Conservation (phyloP, 1,140 invertebrate species). For the Caenorhabditis remanei region DNA sequence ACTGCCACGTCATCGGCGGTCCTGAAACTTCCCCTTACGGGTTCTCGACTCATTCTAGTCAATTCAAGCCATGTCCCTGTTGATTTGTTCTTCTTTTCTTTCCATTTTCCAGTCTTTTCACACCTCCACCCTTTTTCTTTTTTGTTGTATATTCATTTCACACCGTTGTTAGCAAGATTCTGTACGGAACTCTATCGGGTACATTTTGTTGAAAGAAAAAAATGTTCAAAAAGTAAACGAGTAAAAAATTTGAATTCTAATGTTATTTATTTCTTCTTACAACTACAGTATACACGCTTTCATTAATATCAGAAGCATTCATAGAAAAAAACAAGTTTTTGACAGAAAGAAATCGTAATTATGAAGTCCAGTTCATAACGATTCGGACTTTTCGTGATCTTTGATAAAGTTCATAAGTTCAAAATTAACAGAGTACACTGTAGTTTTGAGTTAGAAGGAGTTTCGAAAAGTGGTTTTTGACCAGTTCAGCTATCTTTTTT, state of each 20-base stretch:
- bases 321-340: neutral
- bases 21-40: constrained; percentile 51
- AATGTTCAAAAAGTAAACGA: constrained; percentile 33
- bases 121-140: neutral
- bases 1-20: constrained; percentile 53
- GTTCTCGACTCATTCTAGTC: constrained; percentile 24
- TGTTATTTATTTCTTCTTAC: neutral
- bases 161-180: neutral
- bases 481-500: neutral
- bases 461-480: too few relatives aligned
- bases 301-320: neutral
- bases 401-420: constrained; percentile 21
- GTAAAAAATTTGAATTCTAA: constrained; percentile 32
- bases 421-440: neutral
- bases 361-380: neutral
- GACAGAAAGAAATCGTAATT: neutral
- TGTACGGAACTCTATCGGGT: constrained; percentile 38
- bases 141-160: constrained; percentile 31
- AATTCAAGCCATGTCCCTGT: constrained; percentile 13
- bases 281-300: neutral
- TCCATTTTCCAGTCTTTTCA: neutral
- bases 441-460: neutral
- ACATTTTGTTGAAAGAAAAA: neutral
- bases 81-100: neutral
- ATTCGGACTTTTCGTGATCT: constrained; percentile 41